A percentile compares a stretch with the other conserved stretches of the same genome.
Conservation (phyloP, 2,113 vertebrate genomes). For the Coracopsis vasa region DNA sequence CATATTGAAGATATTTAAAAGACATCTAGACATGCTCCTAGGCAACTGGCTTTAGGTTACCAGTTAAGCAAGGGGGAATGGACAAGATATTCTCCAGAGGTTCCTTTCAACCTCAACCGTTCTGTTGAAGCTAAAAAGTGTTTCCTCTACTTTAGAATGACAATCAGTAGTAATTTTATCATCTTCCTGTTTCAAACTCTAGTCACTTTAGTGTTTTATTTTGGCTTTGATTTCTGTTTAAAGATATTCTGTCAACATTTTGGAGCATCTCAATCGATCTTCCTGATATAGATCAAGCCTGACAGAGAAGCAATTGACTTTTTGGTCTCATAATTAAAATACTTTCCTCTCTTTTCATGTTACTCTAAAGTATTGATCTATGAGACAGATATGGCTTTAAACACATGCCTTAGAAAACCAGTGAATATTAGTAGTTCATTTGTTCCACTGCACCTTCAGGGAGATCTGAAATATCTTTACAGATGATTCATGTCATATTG, state of each 20-base stretch:
- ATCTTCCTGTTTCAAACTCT: not conserved
- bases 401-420: not conserved
- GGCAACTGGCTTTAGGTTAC: not conserved
- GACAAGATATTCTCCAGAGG: not conserved
- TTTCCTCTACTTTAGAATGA: not conserved
- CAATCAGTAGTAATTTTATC: not conserved
- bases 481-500: not conserved
- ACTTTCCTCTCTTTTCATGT: not conserved
- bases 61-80: not conserved
- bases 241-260: slow-evolving; percentile 1
- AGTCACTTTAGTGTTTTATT: not conserved
- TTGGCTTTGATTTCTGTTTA: slow-evolving; percentile 10
- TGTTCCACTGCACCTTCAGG: not conserved
- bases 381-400: not conserved
- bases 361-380: not conserved
- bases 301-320: not conserved
- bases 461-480: not conserved
- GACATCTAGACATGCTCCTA: not conserved
- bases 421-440: not conserved
- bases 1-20: not conserved
- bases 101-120: not conserved
- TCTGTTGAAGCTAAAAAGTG: not conserved
- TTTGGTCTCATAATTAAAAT: slow-evolving; percentile 13
- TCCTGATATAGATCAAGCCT: not conserved
- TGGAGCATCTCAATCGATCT: not conserved